Percentiles rank a stretch among this genome's conserved stretches.
Evolutionary conservation across 2,113 vertebrate genomes (phyloP).

Genomic region (Enhydra lutris): DNA sequence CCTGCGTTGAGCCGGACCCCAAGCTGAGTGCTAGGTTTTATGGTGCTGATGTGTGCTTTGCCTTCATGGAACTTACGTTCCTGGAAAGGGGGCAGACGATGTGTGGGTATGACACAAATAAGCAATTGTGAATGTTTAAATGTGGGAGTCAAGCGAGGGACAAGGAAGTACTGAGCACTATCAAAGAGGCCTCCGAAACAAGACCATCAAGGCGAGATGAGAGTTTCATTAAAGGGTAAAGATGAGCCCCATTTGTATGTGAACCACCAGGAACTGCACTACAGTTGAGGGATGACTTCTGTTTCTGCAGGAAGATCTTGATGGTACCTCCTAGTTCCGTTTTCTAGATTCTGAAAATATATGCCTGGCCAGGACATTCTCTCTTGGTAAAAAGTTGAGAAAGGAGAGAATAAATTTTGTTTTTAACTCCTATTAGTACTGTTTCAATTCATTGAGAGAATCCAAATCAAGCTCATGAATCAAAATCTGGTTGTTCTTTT

Average conservation of each 20-base stretch:
- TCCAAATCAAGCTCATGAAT: not conserved
- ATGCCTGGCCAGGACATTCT: constrained; percentile 33
- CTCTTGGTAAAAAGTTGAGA: not conserved
- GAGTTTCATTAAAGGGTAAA: not conserved
- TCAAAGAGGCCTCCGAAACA: not conserved
- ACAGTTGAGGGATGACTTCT: not conserved
- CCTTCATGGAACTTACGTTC: not conserved
- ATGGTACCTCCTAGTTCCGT: not conserved
- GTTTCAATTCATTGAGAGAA: not conserved
- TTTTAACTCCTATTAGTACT: not conserved
- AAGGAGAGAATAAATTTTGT: not conserved
- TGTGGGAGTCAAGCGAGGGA: not conserved
- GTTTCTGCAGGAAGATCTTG: not conserved
- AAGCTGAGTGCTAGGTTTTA: not conserved
- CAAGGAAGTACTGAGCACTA: not conserved
- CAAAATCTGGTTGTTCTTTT: not conserved
- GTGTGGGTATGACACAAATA: not conserved
- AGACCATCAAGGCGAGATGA: not conserved
- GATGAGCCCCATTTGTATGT: not conserved
- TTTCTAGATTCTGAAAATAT: constrained; percentile 37
- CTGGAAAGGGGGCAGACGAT: not conserved
- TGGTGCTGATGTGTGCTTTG: not conserved
- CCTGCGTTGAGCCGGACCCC: no score
- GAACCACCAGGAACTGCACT: not conserved
- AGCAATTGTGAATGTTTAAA: not conserved